Evolutionary conservation across 2,113 vertebrate genomes (phyloP), one percentile per base, ranked within the genome.

Genomic region (Tor tambroides): DNA sequence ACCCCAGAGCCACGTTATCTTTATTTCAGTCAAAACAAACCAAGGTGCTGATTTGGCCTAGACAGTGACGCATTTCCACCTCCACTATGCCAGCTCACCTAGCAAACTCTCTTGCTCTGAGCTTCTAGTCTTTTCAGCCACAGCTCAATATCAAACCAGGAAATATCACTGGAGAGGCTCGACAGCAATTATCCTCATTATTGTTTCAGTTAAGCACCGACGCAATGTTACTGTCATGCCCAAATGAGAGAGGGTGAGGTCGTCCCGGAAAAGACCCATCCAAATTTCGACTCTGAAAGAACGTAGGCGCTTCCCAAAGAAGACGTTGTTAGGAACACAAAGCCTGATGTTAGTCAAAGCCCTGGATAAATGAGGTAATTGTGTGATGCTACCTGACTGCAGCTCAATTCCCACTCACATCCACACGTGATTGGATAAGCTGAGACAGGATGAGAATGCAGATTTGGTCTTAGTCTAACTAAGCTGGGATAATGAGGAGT

Each of bases 161-260:
- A 95, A 94, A 94, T 93, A 91, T 92, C 92, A 93, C 72, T 79
- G 87, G 77, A 80, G 89, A 90, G 85, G 82, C 85, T 81, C 89
- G 61, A 23, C 87, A 89, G 87, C 84, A 87, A 82, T 88, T 89
- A 89, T 89, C 61, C 72, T 87, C 89, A 81, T 88, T 91, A 84
- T 88, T 91, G 88, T 84, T 92, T 87, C 90, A 91, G 90, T 89
- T 90, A 81, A 81, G 80, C 86, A 15, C 72, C 80, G 91, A 92
- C 91, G 93, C 87, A 89, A 88, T 82, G 82, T 86, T 89, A 88
- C 80, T 10, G 86, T 91, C 91, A 89, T 93, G 94, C 90, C 85
- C 93, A 94, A 93, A 94, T 92, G 86, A 93, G 91, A 89, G 87
- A 85, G 86, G 89, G 90, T 91, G 87, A 90, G 89, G 83, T 83